Evolutionary conservation across 2,888 invertebrate genomes (phyloP).

Genomic region (Perdita meconis): DNA sequence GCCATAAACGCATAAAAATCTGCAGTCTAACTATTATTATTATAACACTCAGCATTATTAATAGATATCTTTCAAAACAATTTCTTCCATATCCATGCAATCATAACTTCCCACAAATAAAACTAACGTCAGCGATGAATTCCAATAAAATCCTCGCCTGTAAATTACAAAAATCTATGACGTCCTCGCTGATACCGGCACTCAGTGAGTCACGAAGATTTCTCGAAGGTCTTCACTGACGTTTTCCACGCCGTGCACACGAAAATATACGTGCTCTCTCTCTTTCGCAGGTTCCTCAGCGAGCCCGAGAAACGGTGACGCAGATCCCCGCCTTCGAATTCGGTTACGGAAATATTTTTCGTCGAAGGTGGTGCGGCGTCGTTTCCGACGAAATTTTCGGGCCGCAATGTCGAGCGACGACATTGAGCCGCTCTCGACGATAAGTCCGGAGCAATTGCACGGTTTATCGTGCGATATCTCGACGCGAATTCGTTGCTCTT

Average conservation of each 20-base stretch:
- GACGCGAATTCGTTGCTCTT: conserved; percentile 30
- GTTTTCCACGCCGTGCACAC: not conserved
- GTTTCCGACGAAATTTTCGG: not conserved
- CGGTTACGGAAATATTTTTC: conserved; percentile 17
- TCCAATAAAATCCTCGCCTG: not conserved
- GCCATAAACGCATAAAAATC: no score
- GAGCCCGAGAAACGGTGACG: conserved; percentile 14
- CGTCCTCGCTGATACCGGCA: conserved; percentile 4
- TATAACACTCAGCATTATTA: no score
- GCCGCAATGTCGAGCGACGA: conserved; percentile 14
- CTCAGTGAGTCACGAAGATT: conserved; percentile 24
- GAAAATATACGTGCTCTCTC: not conserved
- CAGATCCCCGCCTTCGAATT: not conserved
- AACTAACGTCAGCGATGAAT: not conserved
- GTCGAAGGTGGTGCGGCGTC: conserved; percentile 6
- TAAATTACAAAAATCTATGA: not conserved
- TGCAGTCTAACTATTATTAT: no score
- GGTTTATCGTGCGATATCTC: conserved; percentile 53
- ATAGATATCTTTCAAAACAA: no score
- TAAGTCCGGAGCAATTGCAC: conserved; percentile 42
- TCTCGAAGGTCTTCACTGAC: conserved; percentile 19
- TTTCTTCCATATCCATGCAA: no score
- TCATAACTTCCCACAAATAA: no score
- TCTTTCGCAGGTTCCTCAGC: not conserved
- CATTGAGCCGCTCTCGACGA: conserved; percentile 33